Evolutionary conservation across 1,140 invertebrate genomes (phyloP).

Genomic region (Brachionus angularis): DNA sequence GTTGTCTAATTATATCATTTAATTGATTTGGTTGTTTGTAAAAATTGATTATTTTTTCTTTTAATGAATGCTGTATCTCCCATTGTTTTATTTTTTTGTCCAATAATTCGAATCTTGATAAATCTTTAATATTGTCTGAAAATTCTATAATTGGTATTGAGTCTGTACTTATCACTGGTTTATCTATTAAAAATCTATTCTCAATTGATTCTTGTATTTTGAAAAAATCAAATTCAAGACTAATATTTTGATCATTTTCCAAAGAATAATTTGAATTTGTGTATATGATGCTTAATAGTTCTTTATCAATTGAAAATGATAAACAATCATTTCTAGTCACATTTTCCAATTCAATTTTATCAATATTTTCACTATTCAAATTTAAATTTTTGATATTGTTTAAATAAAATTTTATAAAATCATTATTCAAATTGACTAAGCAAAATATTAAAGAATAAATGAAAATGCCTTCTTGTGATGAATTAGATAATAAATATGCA

Average conservation of each 20-base stretch:
- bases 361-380: background rate
- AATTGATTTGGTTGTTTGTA: slow-evolving; percentile 20
- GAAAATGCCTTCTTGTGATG: background rate
- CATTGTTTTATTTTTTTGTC: background rate
- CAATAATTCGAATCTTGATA: background rate
- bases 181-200: background rate
- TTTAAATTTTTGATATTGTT: background rate
- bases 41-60: background rate
- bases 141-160: slow-evolving; percentile 1
- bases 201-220: slow-evolving; percentile 28
- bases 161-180: background rate
- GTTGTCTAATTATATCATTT: slow-evolving; percentile 22
- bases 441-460: slow-evolving; percentile 22
- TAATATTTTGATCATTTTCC: slow-evolving; percentile 1
- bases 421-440: background rate
- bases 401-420: slow-evolving; percentile 22
- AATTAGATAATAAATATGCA: background rate
- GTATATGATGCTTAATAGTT: background rate
- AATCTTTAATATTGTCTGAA: slow-evolving; percentile 22
- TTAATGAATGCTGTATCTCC: background rate
- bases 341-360: slow-evolving; percentile 17
- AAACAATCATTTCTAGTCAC: slow-evolving; percentile 1
- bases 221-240: slow-evolving; percentile 12
- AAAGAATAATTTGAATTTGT: slow-evolving; percentile 35
- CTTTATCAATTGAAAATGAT: slow-evolving; percentile 31